phyloP scores from a whole-genome alignment of 1,140 invertebrate genomes.

The Euglossa dilemma region DNA sequence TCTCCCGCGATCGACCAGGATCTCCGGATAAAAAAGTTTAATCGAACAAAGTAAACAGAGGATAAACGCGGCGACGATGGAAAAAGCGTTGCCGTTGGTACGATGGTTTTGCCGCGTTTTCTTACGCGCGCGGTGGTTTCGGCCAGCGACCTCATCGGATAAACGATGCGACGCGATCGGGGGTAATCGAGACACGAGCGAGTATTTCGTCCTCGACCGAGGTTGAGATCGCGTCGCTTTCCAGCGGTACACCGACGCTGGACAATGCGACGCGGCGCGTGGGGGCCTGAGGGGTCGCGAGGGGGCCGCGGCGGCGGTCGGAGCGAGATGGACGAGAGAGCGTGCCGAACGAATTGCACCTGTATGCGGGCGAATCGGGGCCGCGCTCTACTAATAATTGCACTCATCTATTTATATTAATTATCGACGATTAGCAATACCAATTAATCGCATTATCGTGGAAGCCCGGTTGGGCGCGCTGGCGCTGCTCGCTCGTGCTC shows the following conservation, averaged over 20 bases:
- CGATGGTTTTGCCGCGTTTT: too few species aligned
- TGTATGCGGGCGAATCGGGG: conserved; percentile 57
- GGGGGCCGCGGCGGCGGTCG: not conserved
- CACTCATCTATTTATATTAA: conserved; percentile 83
- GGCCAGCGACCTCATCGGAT: too few species aligned
- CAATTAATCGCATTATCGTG: conserved; percentile 83
- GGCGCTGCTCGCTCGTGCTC: not conserved
- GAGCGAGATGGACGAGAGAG: conserved; percentile 36
- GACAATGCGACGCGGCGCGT: not conserved
- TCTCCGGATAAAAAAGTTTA: too few species aligned
- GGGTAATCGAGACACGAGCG: not conserved
- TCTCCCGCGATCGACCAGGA: too few species aligned
- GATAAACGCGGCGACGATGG: too few species aligned
- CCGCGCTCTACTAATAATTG: conserved; percentile 73
- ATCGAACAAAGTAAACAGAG: too few species aligned
- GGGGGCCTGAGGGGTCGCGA: too few species aligned
- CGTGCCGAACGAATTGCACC: conserved; percentile 47
- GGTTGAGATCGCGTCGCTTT: not conserved
- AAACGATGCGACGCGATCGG: not conserved
- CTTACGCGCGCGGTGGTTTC: too few species aligned
- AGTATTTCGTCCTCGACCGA: not conserved
- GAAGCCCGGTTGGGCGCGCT: conserved; percentile 38
- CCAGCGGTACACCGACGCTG: not conserved
- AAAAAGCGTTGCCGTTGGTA: too few species aligned
- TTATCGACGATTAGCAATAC: conserved; percentile 83